Base-by-base conservation (phyloP, 2,113 vertebrate species). In the Pteronura brasiliensis region DNA sequence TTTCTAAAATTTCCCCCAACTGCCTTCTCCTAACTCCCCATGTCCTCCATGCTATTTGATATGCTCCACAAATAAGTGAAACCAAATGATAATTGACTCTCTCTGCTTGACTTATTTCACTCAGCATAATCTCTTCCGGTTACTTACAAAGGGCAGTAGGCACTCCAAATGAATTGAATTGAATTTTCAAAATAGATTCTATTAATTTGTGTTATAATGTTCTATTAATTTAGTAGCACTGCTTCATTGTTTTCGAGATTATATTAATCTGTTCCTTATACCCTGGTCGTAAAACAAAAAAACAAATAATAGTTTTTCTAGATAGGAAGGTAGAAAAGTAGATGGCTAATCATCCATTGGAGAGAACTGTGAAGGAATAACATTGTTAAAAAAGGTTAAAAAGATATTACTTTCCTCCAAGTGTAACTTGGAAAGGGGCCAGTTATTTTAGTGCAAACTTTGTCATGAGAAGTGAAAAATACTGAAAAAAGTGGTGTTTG, bases 401-500 rank as follows among this genome's bases (percentile, higher is more conserved):
- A 96, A 96, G 72, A 82, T 34, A 6, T 88, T n/a, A 18, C 47
- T 72, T 95, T 87, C 15, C 12, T 80, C 59, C 83, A 87, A 92
- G 65, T n/a, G 4, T 72, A 47, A 31, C 23, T 82, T 92, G 23
- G 79, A 95, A 97, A 90, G 34, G 14, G 39, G 2, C 52, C 55
- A 42, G 44, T 96, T 90, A 74, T 96, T 63, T 90, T 94, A 42
- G 44, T 9, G 0, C 12, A 86, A 57, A 96, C 89, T 94, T 55
- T 72, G 76, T 59, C 27, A 20, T 9, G 31, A 13, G 44, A 86
- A 12, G 1, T 95, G 23, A 90, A 25, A 96, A 97, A 87, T 96
- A 59, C 23, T 92, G 65, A 76, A 93, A 98, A 98, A 98, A 85
- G 67, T 8, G 2, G 69, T 86, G 18, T 76, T 84, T 95, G 17